phyloP scores from a whole-genome alignment of 2,113 vertebrate species.

The Scalopus aquaticus region DNA sequence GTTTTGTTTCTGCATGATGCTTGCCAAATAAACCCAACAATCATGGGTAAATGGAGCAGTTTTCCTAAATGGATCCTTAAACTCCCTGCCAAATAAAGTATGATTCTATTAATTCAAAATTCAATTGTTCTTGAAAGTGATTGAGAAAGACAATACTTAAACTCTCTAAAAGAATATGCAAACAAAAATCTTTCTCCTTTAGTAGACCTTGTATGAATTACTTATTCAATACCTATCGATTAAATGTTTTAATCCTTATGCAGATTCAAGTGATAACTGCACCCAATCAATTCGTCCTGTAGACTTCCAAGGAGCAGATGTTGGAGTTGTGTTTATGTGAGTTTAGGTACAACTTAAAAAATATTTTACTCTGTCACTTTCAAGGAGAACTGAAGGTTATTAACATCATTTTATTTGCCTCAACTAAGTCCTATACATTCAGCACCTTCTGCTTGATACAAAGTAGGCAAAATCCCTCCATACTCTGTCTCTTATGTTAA shows the following conservation, averaged over 20 bases:
- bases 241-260: constrained; percentile 62
- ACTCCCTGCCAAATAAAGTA: constrained; percentile 77
- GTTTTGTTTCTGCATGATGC: constrained; percentile 23
- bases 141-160: constrained; percentile 46
- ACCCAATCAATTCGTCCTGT: constrained; percentile 48
- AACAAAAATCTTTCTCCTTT: constrained; percentile 54
- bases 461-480: neutral
- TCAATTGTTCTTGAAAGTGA: constrained; percentile 80
- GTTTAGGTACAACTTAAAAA: constrained; percentile 6
- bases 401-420: neutral
- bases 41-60: constrained; percentile 69
- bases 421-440: neutral
- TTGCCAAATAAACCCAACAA: constrained; percentile 70
- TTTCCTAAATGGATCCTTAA: constrained; percentile 77
- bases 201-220: constrained; percentile 47
- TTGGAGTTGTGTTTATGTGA: neutral
- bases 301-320: constrained; percentile 5
- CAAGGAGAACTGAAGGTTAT: constrained; percentile 35
- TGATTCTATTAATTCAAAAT: constrained; percentile 82
- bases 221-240: constrained; percentile 69
- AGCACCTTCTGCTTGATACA: neutral
- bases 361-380: neutral
- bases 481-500: neutral
- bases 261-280: constrained; percentile 67
- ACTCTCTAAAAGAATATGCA: constrained; percentile 59